A percentile compares a stretch with the other conserved stretches of the same genome.
Evolutionary conservation across 2,888 invertebrate species (phyloP).

Genomic region (Cloeon dipterum): DNA sequence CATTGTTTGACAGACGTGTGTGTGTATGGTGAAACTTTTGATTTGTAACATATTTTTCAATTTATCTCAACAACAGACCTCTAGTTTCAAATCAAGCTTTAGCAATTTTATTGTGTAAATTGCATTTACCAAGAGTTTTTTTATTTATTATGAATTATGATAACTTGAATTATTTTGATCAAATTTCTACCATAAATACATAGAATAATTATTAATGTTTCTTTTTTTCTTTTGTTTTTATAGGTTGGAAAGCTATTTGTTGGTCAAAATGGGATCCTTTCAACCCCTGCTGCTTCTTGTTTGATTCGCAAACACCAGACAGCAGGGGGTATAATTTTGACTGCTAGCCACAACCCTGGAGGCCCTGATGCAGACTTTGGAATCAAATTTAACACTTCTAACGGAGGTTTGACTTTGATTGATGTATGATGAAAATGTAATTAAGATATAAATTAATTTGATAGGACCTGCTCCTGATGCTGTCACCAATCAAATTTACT

Average conservation of each 20-base stretch:
- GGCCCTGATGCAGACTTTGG: slow-evolving; percentile 96
- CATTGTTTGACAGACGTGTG: too few relatives aligned
- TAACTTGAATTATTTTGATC: too few relatives aligned
- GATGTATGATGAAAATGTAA: neutral
- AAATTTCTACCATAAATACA: neutral
- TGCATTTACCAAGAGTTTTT: too few relatives aligned
- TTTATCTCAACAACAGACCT: too few relatives aligned
- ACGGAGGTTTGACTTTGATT: slow-evolving; percentile 48
- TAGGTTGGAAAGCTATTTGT: slow-evolving; percentile 66
- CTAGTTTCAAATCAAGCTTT: too few relatives aligned
- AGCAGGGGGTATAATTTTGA: slow-evolving; percentile 83
- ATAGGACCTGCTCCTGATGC: slow-evolving; percentile 73
- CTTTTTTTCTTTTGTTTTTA: slow-evolving; percentile 9
- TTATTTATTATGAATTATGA: too few relatives aligned
- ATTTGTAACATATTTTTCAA: too few relatives aligned
- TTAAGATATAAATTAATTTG: too few relatives aligned
- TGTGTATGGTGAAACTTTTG: too few relatives aligned
- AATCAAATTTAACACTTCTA: slow-evolving; percentile 93
- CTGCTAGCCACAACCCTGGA: slow-evolving; percentile 98
- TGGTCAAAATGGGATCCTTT: slow-evolving; percentile 85
- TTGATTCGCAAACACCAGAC: slow-evolving; percentile 75
- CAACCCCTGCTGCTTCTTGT: slow-evolving; percentile 92
- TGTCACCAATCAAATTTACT: slow-evolving; percentile 72
- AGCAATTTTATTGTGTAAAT: too few relatives aligned
- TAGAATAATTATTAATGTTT: too few relatives aligned